Evolutionary conservation across 2,113 vertebrate genomes (phyloP).

Genomic region (Octodon degus): DNA sequence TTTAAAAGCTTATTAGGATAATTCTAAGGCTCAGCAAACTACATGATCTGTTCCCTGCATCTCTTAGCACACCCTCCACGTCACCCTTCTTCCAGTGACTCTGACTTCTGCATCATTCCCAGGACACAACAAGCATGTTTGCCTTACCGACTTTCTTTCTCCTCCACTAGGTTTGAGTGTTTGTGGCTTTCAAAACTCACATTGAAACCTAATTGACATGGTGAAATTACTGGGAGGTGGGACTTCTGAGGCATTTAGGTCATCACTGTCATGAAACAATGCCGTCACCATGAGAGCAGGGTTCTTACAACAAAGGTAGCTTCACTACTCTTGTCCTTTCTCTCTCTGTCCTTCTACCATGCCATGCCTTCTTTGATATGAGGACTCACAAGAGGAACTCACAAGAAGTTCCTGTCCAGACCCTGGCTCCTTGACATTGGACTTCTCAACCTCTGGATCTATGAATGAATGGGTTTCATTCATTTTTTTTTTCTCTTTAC

Average conservation of each 20-base stretch:
- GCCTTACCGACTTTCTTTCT: not conserved
- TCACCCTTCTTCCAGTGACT: not conserved
- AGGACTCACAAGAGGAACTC: not conserved
- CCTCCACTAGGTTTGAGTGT: not conserved
- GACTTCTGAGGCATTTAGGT: not conserved
- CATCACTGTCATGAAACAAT: not conserved
- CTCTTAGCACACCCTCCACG: not conserved
- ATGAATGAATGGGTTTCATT: not conserved
- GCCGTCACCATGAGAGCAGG: not conserved
- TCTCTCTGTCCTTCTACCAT: not conserved
- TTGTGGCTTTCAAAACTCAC: not conserved
- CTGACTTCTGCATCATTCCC: not conserved
- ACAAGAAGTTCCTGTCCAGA: not conserved
- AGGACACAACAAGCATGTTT: not conserved
- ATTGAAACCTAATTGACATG: not conserved
- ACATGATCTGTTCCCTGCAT: not conserved
- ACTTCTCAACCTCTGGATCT: not conserved
- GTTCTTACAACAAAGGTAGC: not conserved
- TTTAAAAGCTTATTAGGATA: not conserved
- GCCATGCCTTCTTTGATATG: not conserved
- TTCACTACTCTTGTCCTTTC: too few species aligned
- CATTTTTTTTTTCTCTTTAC: not conserved
- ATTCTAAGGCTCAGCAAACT: not conserved
- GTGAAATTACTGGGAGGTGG: not conserved
- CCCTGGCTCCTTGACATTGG: not conserved